phyloP scores from a whole-genome alignment of 2,113 vertebrate species.

The Sialia sialis region DNA sequence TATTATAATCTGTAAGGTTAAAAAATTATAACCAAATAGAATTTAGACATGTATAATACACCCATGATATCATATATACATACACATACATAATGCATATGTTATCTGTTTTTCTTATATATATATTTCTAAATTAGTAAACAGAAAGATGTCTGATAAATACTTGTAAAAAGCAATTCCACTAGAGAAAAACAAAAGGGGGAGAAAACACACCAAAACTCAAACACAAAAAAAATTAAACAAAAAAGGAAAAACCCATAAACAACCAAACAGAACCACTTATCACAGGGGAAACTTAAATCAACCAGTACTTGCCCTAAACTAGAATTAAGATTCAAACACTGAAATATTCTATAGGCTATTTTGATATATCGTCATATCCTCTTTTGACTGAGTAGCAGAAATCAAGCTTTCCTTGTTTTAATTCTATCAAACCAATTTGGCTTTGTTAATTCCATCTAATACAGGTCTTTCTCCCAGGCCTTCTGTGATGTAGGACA shows the following conservation, averaged over 20 bases:
- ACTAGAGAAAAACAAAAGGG: background rate
- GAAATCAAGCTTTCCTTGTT: background rate
- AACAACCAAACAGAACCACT: background rate
- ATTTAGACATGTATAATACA: background rate
- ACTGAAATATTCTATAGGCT: background rate
- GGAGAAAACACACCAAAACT: background rate
- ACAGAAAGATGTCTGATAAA: background rate
- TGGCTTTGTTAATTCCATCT: background rate
- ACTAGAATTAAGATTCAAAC: background rate
- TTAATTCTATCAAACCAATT: background rate
- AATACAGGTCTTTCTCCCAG: background rate
- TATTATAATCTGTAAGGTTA: background rate
- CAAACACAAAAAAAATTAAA: background rate
- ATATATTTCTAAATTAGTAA: background rate
- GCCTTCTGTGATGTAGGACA: background rate
- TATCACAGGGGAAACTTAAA: background rate
- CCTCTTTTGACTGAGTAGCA: background rate
- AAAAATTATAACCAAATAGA: background rate
- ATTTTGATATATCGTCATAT: background rate
- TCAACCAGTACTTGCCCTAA: background rate
- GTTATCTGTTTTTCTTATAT: background rate
- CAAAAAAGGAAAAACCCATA: fast-evolving
- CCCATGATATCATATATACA: background rate
- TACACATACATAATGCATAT: background rate
- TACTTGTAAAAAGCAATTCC: background rate